Base-by-base conservation (phyloP, 2,113 vertebrate genomes). In the Lagenorhynchus albirostris region DNA sequence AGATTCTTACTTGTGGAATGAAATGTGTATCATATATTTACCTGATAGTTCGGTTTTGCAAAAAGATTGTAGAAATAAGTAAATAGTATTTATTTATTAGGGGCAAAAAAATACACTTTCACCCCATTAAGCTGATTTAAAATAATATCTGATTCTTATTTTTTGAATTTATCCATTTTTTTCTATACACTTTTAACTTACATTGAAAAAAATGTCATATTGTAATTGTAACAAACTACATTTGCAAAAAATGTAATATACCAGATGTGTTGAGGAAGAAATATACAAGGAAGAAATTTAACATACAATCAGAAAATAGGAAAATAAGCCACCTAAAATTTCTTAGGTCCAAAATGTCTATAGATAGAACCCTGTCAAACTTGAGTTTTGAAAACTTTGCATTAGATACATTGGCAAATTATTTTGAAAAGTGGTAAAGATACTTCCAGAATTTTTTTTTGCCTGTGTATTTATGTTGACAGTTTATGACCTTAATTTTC, bases 11-110 rank as follows among this genome's bases (percentile, higher is more conserved):
- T 95, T 98, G 98, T 90, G 98, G 97, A 93, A 96, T 98, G 97
- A 98, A 98, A 98, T 98, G 98, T 98, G 94, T 97, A 97, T 97
- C 97, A 70, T 98, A 96, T 97, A 98, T 98, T 98, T 98, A 98
- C 96, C 97, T 98, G 96, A 96, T 93, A 98, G 95, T 98, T 98
- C 94, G 97, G 87, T 98, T 98, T 99, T 98, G 97, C 95, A 97
- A 98, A 97, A 98, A 67, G 97, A 97, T 82, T 91, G 82, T 80
- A 97, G 79, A 92, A 98, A 85, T 94, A 97, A 95, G 77, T 79
- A 87, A 97, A 96, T 88, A 92, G 97, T 93, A 87, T 81, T 95
- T 95, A 89, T 85, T 96, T 95, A 62, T 80, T 97, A 94, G 80
- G 67, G 77, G 33, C 15, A 96, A 83, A 96, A 82, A 96, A 92